phyloP scores from a whole-genome alignment of 1,140 invertebrate species.

The Pararge aegeria region DNA sequence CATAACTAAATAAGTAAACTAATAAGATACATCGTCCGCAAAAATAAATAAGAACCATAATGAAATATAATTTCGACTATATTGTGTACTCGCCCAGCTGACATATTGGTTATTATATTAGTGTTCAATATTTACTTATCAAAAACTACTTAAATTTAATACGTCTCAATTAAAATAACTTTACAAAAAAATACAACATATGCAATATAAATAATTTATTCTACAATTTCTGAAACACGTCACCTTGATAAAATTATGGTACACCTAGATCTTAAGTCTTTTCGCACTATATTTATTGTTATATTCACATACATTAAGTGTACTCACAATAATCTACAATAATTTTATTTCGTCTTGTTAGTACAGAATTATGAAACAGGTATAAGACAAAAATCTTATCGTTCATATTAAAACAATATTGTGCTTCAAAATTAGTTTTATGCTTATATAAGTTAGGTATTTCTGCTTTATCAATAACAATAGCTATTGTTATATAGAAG shows the following conservation, averaged over 20 bases:
- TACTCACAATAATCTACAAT: constrained; percentile 23
- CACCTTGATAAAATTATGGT: constrained; percentile 50
- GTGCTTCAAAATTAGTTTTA: not conserved
- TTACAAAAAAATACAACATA: constrained; percentile 74
- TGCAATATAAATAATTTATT: constrained; percentile 43
- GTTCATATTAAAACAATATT: constrained; percentile 1
- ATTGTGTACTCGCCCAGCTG: constrained; percentile 58
- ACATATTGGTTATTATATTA: constrained; percentile 42
- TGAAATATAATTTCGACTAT: not conserved
- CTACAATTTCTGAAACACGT: constrained; percentile 49
- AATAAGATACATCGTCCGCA: not conserved
- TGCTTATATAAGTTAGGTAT: constrained; percentile 23
- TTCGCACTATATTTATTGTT: constrained; percentile 65
- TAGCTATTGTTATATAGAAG: not conserved
- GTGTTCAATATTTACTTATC: constrained; percentile 73
- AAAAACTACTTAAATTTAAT: constrained; percentile 74
- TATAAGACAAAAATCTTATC: constrained; percentile 2
- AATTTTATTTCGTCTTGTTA: constrained; percentile 8
- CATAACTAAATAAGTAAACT: not conserved
- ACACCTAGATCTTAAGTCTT: constrained; percentile 61
- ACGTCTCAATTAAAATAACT: constrained; percentile 62
- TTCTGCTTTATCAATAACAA: constrained; percentile 10
- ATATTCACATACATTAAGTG: constrained; percentile 64
- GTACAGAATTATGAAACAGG: constrained; percentile 17
- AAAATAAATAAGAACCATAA: not conserved